Percentiles rank a stretch among this genome's conserved stretches.
These are phyloP conservation scores for Fratercula arctica DNA, from an alignment of 2,797 vertebrate genomes.

Conservation along the genomic window DNA sequence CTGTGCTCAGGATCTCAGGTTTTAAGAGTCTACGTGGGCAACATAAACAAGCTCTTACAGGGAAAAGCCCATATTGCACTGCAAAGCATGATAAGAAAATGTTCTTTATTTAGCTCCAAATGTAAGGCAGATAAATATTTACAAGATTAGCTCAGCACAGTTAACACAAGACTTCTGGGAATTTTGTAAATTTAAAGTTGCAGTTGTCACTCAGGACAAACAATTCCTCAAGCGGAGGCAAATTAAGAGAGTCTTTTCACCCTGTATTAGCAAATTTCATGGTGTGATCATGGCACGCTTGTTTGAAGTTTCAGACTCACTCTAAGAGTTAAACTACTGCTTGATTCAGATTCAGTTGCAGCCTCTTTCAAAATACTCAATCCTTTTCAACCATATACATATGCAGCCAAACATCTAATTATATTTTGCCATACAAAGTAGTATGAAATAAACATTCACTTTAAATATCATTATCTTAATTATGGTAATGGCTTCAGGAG, in stretches of 20 bases:
- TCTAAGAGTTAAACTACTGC: background rate
- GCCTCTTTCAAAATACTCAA: constrained; percentile 26
- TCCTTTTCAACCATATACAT: constrained; percentile 9
- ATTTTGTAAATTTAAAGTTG: background rate
- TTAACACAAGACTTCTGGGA: background rate
- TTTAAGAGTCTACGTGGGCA: background rate
- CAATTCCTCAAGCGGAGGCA: background rate
- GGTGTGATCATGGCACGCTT: background rate
- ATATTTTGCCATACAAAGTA: constrained; percentile 62
- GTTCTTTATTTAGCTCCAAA: background rate
- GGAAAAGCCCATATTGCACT: background rate
- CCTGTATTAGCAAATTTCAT: background rate
- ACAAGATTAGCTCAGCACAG: background rate
- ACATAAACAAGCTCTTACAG: background rate
- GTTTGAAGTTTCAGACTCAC: background rate
- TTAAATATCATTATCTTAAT: constrained; percentile 71
- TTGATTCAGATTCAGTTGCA: constrained; percentile 2
- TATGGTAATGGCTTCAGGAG: constrained; percentile 65
- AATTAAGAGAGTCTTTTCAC: background rate
- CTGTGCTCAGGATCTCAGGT: background rate
- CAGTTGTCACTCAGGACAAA: background rate
- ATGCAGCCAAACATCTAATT: constrained; percentile 53
- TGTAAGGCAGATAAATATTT: constrained; percentile 18
- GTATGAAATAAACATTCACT: constrained; percentile 56
- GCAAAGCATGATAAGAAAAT: background rate